Evolutionary conservation across 2,113 vertebrate genomes (phyloP), one percentile per base, ranked within the genome.

Genomic region (Myocastor coypus): DNA sequence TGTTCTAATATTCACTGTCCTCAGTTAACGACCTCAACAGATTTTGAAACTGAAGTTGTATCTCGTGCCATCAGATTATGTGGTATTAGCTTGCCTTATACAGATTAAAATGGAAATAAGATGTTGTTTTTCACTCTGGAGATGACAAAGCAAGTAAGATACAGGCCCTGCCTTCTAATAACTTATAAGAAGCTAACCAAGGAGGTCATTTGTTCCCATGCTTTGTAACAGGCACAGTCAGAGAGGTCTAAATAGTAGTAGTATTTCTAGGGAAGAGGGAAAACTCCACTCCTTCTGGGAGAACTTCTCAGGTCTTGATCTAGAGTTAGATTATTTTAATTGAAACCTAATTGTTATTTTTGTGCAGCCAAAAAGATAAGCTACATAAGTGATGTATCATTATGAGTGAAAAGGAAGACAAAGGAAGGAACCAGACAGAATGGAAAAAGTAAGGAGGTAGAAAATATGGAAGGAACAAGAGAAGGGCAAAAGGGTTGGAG

Each of bases 101-200:
- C 37, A 80, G 42, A 93, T 89, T 85, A 61, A 85, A 91, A 55
- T 89, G 84, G 77, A 95, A 91, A 8, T 88, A 64, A 61, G 55
- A 28, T 63, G 69, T 42, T 77, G 22, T 50, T 84, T 91, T n/a
- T 50, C 83, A 77, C 32, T 78, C 42, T 28, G 19, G 19, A 17
- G 63, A 37, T 30, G 17, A 14, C 24, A 91, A 87, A 77, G 37
- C 84, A 83, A 87, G 52, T 40, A 64, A 8, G 30, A 83, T 32
- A 34, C 13, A 50, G 37, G 34, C 5, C 26, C 19, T 66, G 0
- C 10, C 77, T 42, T 89, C 61, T n/a, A 75, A n/a, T 28, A 78
- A 26, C 52, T 71, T 61, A 52, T 0, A 66, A 19, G 34, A 85
- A 34, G 10, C 26, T 7, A 42, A 8, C 22, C 34, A 73, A 92